These are phyloP conservation scores for Phrynosoma blainvillii DNA, from an alignment of 2,113 vertebrate species.

Conservation along the genomic window DNA sequence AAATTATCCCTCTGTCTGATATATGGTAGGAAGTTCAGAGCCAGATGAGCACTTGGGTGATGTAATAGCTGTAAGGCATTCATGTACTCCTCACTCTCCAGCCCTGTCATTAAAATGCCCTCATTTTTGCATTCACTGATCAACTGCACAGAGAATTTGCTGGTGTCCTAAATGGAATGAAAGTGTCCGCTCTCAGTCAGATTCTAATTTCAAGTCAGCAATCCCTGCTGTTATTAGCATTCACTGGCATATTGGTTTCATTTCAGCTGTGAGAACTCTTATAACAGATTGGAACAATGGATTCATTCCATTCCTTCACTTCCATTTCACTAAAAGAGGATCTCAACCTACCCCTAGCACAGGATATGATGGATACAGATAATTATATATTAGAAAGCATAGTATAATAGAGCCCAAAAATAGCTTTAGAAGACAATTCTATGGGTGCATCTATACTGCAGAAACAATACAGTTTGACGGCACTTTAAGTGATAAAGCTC, in stretches of 20 bases:
- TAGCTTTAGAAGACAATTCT: too few species aligned
- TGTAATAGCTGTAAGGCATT: constrained; percentile 1
- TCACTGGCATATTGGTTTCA: background rate
- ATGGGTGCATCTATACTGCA: too few species aligned
- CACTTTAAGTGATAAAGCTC: too few species aligned
- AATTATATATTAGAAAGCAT: background rate
- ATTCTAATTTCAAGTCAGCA: constrained; percentile 33
- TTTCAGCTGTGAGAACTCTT: background rate
- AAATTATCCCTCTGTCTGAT: constrained; percentile 19
- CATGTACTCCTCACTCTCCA: background rate
- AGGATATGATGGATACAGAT: background rate
- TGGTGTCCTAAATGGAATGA: constrained; percentile 20
- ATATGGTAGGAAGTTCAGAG: background rate
- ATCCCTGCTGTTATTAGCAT: background rate
- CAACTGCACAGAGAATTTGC: constrained; percentile 1
- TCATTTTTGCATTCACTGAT: background rate
- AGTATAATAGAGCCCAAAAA: too few species aligned
- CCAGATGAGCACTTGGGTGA: background rate
- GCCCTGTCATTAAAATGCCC: background rate
- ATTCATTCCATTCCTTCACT: background rate
- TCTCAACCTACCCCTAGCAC: too few species aligned
- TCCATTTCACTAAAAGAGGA: background rate
- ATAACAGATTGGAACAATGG: constrained; percentile 22
- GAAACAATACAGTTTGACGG: too few species aligned
- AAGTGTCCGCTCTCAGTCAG: fast-evolving